Evolutionary conservation across 2,888 invertebrate species (phyloP).

Genomic region (Sericinus montela): DNA sequence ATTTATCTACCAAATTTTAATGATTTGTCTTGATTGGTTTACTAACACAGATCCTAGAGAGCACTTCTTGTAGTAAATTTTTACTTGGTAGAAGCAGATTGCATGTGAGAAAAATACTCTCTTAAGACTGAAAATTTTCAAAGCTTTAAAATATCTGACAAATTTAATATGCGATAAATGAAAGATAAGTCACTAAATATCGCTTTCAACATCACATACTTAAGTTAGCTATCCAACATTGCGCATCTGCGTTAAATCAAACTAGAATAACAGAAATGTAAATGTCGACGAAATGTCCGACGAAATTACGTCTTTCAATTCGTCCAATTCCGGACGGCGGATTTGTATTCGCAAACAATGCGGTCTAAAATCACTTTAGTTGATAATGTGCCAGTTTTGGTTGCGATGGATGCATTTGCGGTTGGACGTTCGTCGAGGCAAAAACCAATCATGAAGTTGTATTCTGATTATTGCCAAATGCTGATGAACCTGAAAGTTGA

Average conservation of each 20-base stretch:
- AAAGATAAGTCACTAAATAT: no score
- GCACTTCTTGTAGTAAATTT: no score
- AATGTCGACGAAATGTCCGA: slow-evolving; percentile 2
- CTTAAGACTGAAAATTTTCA: no score
- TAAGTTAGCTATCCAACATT: background rate
- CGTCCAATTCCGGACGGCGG: slow-evolving; percentile 14
- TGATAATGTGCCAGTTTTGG: slow-evolving; percentile 18
- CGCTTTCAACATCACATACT: no score
- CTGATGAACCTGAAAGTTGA: background rate
- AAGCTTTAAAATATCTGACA: no score
- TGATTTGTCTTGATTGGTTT: no score
- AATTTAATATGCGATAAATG: no score
- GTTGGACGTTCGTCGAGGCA: slow-evolving; percentile 9
- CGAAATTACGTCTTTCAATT: slow-evolving; percentile 18
- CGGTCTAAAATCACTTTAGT: slow-evolving; percentile 21
- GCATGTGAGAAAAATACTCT: no score
- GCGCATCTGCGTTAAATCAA: background rate
- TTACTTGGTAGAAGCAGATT: no score
- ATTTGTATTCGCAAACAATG: slow-evolving; percentile 20
- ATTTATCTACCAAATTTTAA: no score
- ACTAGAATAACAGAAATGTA: slow-evolving; percentile 1
- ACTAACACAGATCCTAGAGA: no score
- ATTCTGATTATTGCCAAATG: slow-evolving; percentile 8
- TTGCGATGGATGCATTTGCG: slow-evolving; percentile 18
- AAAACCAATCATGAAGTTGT: slow-evolving; percentile 15